Conservation (phyloP, 2,888 invertebrate species). For the Antheraea assamensis region DNA sequence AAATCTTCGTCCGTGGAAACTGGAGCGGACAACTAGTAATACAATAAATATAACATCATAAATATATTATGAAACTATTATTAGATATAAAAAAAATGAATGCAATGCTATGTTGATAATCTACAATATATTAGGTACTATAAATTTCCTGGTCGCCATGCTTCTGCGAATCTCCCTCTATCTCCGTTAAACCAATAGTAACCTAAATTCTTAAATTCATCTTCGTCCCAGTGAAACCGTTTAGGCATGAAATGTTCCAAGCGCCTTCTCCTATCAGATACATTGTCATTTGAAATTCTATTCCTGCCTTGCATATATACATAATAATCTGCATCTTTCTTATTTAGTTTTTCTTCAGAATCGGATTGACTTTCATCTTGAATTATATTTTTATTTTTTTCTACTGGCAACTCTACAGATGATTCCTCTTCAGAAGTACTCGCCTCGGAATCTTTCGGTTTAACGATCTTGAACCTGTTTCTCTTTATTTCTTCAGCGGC, state of each 20-base stretch:
- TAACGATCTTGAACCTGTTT: constrained; percentile 18
- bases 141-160: constrained; percentile 1
- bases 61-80: no score
- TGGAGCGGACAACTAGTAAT: no score
- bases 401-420: constrained; percentile 9
- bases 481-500: not conserved
- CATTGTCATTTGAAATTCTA: constrained; percentile 22
- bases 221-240: constrained; percentile 50
- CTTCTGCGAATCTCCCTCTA: constrained; percentile 38
- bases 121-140: not conserved
- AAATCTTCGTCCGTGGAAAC: no score
- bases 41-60: no score
- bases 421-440: constrained; percentile 9
- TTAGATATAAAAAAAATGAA: no score
- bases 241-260: constrained; percentile 59
- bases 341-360: constrained; percentile 17
- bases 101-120: no score
- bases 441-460: not conserved
- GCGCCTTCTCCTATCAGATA: constrained; percentile 35
- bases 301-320: constrained; percentile 32
- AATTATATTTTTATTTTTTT: not conserved
- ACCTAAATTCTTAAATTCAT: constrained; percentile 49
- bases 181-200: constrained; percentile 62
- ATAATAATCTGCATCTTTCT: constrained; percentile 6
- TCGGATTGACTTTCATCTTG: not conserved